These are phyloP conservation scores for Astyanax mexicanus DNA, from an alignment of 2,797 vertebrate genomes.

Conservation along the genomic window DNA sequence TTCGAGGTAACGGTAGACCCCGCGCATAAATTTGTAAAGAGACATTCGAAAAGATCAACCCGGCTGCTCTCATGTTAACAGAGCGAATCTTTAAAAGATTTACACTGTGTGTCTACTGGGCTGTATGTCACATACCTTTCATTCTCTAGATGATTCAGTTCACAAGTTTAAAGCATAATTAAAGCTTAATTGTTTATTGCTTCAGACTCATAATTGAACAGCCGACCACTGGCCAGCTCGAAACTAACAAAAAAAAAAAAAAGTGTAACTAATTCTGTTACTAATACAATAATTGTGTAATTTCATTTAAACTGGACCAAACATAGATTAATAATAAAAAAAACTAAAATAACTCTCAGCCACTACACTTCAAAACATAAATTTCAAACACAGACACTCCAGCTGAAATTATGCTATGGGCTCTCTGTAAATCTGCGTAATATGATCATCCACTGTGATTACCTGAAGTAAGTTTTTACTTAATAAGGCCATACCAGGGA, in stretches of 20 bases:
- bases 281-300: too few species aligned
- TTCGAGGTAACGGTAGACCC: constrained; percentile 74
- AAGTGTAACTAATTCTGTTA: too few species aligned
- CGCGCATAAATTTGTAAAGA: constrained; percentile 74
- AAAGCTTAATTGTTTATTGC: too few species aligned
- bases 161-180: not conserved
- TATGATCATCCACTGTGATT: not conserved
- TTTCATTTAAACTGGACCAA: too few species aligned
- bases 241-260: too few species aligned
- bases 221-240: not conserved
- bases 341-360: too few species aligned
- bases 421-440: not conserved
- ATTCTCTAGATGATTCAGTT: not conserved
- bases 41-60: constrained; percentile 68
- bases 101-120: constrained; percentile 19
- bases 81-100: constrained; percentile 50
- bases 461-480: constrained; percentile 21
- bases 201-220: not conserved
- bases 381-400: not conserved
- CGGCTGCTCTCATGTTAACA: constrained; percentile 59
- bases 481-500: not conserved
- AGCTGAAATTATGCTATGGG: not conserved
- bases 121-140: constrained; percentile 15
- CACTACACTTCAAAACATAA: not conserved
- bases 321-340: too few species aligned